Conservation (phyloP, 2,888 invertebrate genomes). For the Eurois occulta region DNA sequence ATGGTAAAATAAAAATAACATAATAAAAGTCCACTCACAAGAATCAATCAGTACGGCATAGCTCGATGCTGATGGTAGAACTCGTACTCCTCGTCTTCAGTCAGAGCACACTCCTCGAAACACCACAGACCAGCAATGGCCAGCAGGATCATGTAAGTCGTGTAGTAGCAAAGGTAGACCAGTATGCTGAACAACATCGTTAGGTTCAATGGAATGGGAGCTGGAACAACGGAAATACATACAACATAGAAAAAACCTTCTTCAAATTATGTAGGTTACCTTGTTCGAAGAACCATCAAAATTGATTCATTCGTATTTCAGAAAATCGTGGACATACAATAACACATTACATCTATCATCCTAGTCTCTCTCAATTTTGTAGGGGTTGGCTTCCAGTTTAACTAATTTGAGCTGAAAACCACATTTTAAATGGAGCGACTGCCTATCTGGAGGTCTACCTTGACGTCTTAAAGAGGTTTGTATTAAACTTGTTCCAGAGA, state of each 20-base stretch:
- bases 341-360: background rate
- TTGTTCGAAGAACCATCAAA: background rate
- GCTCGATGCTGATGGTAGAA: conserved; percentile 80
- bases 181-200: conserved; percentile 84
- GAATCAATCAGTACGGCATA: conserved; percentile 77
- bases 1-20: no score
- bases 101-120: conserved; percentile 87
- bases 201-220: conserved; percentile 11
- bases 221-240: conserved; percentile 62
- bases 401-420: background rate
- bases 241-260: background rate
- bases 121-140: conserved; percentile 89
- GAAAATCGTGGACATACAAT: background rate
- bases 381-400: background rate
- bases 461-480: no score
- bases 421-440: background rate
- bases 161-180: conserved; percentile 83
- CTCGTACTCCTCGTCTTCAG: conserved; percentile 87
- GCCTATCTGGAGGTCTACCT: background rate
- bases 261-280: background rate
- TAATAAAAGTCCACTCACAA: conserved; percentile 61
- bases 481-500: background rate
- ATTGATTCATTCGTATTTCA: background rate
- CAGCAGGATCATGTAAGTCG: conserved; percentile 83
- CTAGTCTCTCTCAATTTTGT: background rate